Conservation (phyloP, 2,888 invertebrate genomes). For the Drosophila colorata region DNA sequence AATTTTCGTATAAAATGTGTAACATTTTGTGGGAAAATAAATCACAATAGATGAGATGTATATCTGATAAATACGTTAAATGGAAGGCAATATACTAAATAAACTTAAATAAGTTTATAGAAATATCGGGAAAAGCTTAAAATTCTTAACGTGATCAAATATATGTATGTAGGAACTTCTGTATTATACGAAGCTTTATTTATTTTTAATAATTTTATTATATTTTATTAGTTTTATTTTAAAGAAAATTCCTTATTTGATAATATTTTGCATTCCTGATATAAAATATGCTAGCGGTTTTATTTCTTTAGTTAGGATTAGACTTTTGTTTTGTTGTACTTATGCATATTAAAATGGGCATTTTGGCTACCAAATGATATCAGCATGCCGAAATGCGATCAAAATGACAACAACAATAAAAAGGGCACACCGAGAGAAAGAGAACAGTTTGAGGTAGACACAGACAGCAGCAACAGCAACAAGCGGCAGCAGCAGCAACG, state of each 20-base stretch:
- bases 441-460: slow-evolving; percentile 23
- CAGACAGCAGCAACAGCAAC: slow-evolving; percentile 32
- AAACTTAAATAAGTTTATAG: background rate
- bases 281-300: background rate
- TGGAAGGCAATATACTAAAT: slow-evolving; percentile 2
- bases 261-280: too few relatives aligned
- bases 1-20: slow-evolving; percentile 22
- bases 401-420: slow-evolving; percentile 33
- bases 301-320: slow-evolving; percentile 5
- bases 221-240: too few relatives aligned
- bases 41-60: slow-evolving; percentile 5
- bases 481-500: slow-evolving; percentile 39
- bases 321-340: background rate
- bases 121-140: background rate
- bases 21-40: slow-evolving; percentile 13
- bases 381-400: slow-evolving; percentile 47
- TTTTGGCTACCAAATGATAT: slow-evolving; percentile 48
- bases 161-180: background rate
- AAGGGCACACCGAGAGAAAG: slow-evolving; percentile 26
- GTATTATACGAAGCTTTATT: too few relatives aligned
- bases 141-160: background rate
- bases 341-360: slow-evolving; percentile 31
- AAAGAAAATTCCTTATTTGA: too few relatives aligned
- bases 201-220: too few relatives aligned
- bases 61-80: slow-evolving; percentile 15